Conservation (phyloP, 2,797 vertebrate genomes). For the Ctenopoma multispine region DNA sequence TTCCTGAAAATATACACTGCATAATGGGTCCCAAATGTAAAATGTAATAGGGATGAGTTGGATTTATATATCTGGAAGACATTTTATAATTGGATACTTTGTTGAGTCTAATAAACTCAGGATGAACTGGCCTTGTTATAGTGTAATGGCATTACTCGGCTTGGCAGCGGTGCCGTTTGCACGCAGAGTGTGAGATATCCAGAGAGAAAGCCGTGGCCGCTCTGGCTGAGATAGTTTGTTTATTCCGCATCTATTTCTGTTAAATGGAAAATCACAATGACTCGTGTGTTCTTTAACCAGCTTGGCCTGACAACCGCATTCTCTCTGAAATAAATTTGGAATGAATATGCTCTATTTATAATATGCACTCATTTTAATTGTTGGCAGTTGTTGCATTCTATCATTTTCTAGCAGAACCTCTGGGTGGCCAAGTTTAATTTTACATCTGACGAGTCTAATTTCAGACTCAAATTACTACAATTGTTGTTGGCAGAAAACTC, state of each 20-base stretch:
- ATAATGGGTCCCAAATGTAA: background rate
- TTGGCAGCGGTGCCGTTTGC: conserved; percentile 12
- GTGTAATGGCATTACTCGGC: conserved; percentile 5
- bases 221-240: conserved; percentile 29
- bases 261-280: conserved; percentile 46
- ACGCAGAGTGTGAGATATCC: conserved; percentile 15
- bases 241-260: conserved; percentile 44
- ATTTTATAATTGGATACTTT: conserved; percentile 35
- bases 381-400: conserved; percentile 41
- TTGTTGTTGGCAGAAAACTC: conserved; percentile 37
- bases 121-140: conserved; percentile 35
- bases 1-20: background rate
- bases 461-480: conserved; percentile 52
- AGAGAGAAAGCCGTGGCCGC: conserved; percentile 14
- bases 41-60: background rate
- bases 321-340: conserved; percentile 23
- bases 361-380: conserved; percentile 39
- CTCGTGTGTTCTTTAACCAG: conserved; percentile 19
- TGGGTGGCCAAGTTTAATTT: conserved; percentile 56
- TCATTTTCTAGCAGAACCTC: conserved; percentile 40
- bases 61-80: conserved; percentile 7
- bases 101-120: conserved; percentile 28
- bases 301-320: conserved; percentile 26
- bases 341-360: conserved; percentile 43
- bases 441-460: conserved; percentile 60